phyloP scores from a whole-genome alignment of 2,888 invertebrate species.

The Papilio gigon region DNA sequence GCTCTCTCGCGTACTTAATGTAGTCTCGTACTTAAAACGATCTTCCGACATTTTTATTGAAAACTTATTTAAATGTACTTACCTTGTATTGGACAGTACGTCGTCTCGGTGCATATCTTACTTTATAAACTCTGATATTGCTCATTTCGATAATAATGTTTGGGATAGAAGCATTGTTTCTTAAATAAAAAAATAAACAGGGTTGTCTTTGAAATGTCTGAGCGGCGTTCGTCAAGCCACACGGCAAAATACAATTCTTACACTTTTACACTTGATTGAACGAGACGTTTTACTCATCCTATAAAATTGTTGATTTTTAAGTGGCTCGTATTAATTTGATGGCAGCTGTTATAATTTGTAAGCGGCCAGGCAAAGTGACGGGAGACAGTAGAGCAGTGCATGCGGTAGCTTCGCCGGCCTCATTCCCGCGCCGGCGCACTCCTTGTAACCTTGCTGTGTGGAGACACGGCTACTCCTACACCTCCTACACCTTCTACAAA shows the following conservation, averaged over 20 bases:
- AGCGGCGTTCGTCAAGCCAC: slow-evolving; percentile 5
- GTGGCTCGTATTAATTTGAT: neutral
- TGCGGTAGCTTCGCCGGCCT: slow-evolving; percentile 75
- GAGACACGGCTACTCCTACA: slow-evolving; percentile 44
- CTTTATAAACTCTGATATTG: slow-evolving; percentile 20
- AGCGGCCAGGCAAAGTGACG: slow-evolving; percentile 59
- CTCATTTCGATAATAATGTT: slow-evolving; percentile 24
- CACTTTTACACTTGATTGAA: neutral
- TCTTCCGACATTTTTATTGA: neutral
- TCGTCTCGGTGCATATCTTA: slow-evolving; percentile 15
- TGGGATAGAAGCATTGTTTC: neutral
- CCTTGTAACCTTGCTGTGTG: slow-evolving; percentile 65
- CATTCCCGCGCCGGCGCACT: slow-evolving; percentile 63
- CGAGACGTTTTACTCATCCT: slow-evolving; percentile 26
- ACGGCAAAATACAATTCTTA: slow-evolving; percentile 33
- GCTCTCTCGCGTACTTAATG: slow-evolving; percentile 33
- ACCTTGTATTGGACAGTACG: slow-evolving; percentile 7
- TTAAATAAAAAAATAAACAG: slow-evolving; percentile 6
- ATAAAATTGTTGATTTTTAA: neutral
- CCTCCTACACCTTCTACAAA: neutral
- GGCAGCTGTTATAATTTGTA: slow-evolving; percentile 37
- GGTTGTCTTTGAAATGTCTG: neutral
- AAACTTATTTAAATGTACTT: neutral
- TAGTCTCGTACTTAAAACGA: slow-evolving; percentile 33
- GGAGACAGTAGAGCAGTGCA: slow-evolving; percentile 70